Evolutionary conservation across 2,888 invertebrate species (phyloP).

Genomic region (Ophion ellenae): DNA sequence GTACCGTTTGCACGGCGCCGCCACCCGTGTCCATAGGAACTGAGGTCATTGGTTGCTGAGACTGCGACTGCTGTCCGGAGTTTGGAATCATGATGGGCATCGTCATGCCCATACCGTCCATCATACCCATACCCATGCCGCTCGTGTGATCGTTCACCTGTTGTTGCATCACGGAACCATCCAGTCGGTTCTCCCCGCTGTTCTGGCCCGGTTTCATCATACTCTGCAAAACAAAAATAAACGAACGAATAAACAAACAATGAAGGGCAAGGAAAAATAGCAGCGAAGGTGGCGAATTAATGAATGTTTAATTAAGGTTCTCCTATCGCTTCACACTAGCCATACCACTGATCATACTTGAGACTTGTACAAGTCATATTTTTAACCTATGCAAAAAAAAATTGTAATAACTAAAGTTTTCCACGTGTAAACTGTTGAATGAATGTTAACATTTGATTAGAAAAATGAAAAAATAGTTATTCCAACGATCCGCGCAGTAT

Average conservation of each 20-base stretch:
- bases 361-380: too few relatives aligned
- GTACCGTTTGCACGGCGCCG: conserved; percentile 78
- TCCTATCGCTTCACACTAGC: too few relatives aligned
- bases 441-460: too few relatives aligned
- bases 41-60: conserved; percentile 79
- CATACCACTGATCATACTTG: too few relatives aligned
- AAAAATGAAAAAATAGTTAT: too few relatives aligned
- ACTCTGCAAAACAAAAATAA: conserved; percentile 72
- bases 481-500: too few relatives aligned
- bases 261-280: not conserved
- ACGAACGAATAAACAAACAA: not conserved
- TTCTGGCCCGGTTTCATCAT: conserved; percentile 80
- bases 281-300: not conserved
- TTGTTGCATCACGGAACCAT: conserved; percentile 79
- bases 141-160: conserved; percentile 79
- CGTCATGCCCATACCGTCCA: conserved; percentile 80
- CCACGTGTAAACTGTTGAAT: too few relatives aligned
- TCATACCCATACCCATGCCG: conserved; percentile 80
- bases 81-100: conserved; percentile 79
- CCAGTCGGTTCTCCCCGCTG: conserved; percentile 80
- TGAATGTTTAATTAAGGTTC: too few relatives aligned
- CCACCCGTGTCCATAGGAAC: conserved; percentile 81
- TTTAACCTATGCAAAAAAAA: too few relatives aligned
- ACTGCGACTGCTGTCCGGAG: conserved; percentile 70
- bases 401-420: too few relatives aligned